A percentile compares a stretch with the other conserved stretches of the same genome.
These are phyloP conservation scores for Neostethus bicornis DNA, from an alignment of 2,797 vertebrate species.

Conservation along the genomic window DNA sequence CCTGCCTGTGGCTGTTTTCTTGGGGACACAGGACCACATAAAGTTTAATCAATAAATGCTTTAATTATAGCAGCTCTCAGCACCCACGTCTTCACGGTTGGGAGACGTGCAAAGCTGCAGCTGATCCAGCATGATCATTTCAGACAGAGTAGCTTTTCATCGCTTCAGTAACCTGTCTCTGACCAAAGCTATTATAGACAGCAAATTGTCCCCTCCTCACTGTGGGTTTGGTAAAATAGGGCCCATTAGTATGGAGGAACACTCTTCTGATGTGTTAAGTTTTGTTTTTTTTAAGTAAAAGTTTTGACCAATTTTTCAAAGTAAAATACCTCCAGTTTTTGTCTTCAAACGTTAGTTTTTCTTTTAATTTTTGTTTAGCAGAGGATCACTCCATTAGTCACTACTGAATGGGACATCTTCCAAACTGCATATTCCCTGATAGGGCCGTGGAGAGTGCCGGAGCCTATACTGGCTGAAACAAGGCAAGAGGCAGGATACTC, in stretches of 20 bases:
- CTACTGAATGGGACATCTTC: too few relatives aligned
- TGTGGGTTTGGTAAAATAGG: conserved; percentile 51
- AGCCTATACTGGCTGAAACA: too few relatives aligned
- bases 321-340: too few relatives aligned
- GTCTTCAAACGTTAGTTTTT: too few relatives aligned
- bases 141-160: conserved; percentile 67
- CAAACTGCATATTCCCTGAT: too few relatives aligned
- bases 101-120: conserved; percentile 67
- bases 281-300: neutral
- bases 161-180: conserved; percentile 68
- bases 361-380: too few relatives aligned
- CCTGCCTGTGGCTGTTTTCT: conserved; percentile 59
- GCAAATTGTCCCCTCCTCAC: conserved; percentile 65
- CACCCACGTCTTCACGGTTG: conserved; percentile 74
- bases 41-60: conserved; percentile 79
- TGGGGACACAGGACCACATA: conserved; percentile 54
- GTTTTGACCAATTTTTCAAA: too few relatives aligned
- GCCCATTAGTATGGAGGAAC: conserved; percentile 42
- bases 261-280: conserved; percentile 3
- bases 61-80: conserved; percentile 70
- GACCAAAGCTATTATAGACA: conserved; percentile 60
- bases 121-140: conserved; percentile 77
- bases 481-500: too few relatives aligned
- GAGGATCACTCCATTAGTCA: too few relatives aligned
- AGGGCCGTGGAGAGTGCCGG: too few relatives aligned